A percentile compares a stretch with the other conserved stretches of the same genome.
Evolutionary conservation across 2,888 invertebrate species (phyloP).

Genomic region (Lymantria monacha): DNA sequence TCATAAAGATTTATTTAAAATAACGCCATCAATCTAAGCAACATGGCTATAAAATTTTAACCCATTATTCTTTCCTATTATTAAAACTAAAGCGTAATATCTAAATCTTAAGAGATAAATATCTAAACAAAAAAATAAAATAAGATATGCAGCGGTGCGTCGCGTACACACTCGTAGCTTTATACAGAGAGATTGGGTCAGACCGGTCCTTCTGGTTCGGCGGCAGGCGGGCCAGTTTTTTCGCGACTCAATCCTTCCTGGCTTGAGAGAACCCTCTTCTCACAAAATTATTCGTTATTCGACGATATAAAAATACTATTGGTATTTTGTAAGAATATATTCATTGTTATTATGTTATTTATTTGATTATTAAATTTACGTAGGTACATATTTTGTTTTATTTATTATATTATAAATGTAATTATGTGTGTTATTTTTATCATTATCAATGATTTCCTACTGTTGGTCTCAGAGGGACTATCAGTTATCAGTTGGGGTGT

Average conservation of each 20-base stretch:
- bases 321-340: not conserved
- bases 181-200: slow-evolving; percentile 34
- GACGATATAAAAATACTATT: slow-evolving; percentile 7
- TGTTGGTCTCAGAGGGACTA: too few relatives aligned
- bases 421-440: too few relatives aligned
- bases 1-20: too few relatives aligned
- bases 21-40: too few relatives aligned
- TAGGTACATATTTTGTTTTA: too few relatives aligned
- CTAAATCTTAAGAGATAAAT: slow-evolving; percentile 15
- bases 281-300: slow-evolving; percentile 34
- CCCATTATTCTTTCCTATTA: not conserved
- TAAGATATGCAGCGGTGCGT: slow-evolving; percentile 11
- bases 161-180: slow-evolving; percentile 12
- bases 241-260: slow-evolving; percentile 56
- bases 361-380: too few relatives aligned
- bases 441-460: too few relatives aligned
- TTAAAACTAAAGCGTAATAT: slow-evolving; percentile 5
- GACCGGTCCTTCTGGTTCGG: slow-evolving; percentile 46
- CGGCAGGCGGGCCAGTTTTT: slow-evolving; percentile 48
- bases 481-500: too few relatives aligned
- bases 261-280: slow-evolving; percentile 38
- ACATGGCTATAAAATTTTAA: not conserved
- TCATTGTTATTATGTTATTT: too few relatives aligned
- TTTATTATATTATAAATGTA: too few relatives aligned
- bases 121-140: slow-evolving; percentile 7